These are phyloP conservation scores for Calosoma granatense DNA, from an alignment of 1,140 invertebrate species.

Conservation along the genomic window DNA sequence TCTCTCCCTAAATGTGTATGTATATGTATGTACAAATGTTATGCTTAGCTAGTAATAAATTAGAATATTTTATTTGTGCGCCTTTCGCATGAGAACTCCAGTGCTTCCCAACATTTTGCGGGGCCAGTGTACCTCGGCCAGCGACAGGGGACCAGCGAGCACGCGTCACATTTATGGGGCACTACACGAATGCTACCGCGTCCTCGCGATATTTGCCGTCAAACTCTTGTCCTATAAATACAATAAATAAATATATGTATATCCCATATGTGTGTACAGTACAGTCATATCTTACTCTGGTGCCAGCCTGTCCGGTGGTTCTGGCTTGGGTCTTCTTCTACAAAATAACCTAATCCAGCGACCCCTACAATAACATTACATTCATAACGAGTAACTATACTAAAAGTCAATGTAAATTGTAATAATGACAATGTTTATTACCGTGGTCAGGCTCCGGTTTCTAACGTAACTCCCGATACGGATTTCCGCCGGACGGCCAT, in stretches of 20 bases:
- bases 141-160: too few relatives aligned
- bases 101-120: too few relatives aligned
- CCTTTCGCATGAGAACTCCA: not conserved
- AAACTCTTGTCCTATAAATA: not conserved
- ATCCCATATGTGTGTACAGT: not conserved
- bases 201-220: not conserved
- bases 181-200: too few relatives aligned
- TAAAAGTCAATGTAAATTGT: too few relatives aligned
- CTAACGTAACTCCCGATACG: not conserved
- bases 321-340: not conserved
- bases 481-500: not conserved
- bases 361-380: not conserved
- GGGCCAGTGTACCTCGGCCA: too few relatives aligned
- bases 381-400: too few relatives aligned
- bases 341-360: not conserved
- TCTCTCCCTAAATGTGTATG: not conserved
- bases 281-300: not conserved
- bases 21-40: not conserved
- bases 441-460: not conserved
- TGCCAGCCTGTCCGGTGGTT: not conserved
- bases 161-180: too few relatives aligned
- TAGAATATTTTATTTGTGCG: not conserved
- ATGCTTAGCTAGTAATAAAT: not conserved
- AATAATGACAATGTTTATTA: too few relatives aligned
- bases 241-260: not conserved